Conservation (phyloP, 2,797 vertebrate species). For the Dromococcyx pavoninus region DNA sequence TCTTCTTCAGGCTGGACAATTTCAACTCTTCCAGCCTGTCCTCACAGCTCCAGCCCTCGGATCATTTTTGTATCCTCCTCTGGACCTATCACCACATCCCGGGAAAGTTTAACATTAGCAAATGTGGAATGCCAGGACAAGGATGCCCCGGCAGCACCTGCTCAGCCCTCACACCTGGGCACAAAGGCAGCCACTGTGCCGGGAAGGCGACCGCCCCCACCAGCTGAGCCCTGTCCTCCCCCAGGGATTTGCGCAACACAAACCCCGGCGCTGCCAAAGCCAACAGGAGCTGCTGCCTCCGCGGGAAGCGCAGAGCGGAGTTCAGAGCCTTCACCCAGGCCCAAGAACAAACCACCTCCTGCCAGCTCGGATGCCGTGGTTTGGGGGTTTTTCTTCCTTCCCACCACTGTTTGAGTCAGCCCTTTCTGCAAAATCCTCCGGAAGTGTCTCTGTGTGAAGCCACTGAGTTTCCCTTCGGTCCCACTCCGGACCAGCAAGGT, state of each 20-base stretch:
- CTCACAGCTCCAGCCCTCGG: too few relatives aligned
- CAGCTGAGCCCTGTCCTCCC: not conserved
- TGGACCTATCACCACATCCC: not conserved
- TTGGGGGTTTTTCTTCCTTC: conserved; percentile 27
- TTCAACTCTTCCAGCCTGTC: too few relatives aligned
- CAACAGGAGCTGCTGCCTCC: not conserved
- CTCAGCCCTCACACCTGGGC: not conserved
- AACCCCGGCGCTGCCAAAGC: not conserved
- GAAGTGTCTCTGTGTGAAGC: rapidly evolving
- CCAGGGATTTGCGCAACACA: not conserved
- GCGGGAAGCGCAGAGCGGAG: not conserved
- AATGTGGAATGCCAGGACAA: rapidly evolving
- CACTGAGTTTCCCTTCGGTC: not conserved
- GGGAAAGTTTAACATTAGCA: rapidly evolving
- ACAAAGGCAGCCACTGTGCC: not conserved
- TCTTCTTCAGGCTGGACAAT: too few relatives aligned
- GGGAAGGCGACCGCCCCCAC: not conserved
- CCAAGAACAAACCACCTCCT: not conserved
- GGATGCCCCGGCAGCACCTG: not conserved
- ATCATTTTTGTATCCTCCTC: too few relatives aligned
- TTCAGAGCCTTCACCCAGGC: not conserved
- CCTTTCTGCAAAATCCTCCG: not conserved
- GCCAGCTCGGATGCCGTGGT: not conserved
- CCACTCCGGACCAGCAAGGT: rapidly evolving
- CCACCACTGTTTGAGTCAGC: not conserved